Conservation (phyloP, 2,888 invertebrate species). For the Serrognathus titanus region DNA sequence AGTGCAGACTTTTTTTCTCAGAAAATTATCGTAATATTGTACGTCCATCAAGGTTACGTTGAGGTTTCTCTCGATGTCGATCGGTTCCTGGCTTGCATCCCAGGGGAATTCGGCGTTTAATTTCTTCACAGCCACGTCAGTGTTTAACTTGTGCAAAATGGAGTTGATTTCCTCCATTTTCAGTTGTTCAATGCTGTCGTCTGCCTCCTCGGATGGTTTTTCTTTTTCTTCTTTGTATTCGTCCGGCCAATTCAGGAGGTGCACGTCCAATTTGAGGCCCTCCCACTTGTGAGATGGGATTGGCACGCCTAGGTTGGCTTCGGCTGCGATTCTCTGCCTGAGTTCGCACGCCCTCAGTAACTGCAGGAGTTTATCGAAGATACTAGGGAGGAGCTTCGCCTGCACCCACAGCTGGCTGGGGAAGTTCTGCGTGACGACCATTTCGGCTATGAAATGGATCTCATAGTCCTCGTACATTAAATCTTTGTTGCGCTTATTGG, state of each 20-base stretch:
- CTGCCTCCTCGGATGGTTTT: constrained; percentile 4
- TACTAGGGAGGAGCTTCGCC: constrained; percentile 76
- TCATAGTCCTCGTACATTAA: constrained; percentile 54
- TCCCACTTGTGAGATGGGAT: constrained; percentile 30
- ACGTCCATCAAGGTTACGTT: constrained; percentile 64
- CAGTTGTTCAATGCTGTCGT: constrained; percentile 8
- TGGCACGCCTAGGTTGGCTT: constrained; percentile 46
- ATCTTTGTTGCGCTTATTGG: constrained; percentile 46
- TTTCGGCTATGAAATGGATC: constrained; percentile 82
- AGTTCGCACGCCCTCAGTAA: constrained; percentile 73
- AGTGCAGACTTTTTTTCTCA: constrained; percentile 36
- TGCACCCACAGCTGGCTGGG: constrained; percentile 82
- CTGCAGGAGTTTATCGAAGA: constrained; percentile 72
- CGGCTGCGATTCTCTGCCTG: constrained; percentile 53
- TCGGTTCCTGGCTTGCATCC: constrained; percentile 58
- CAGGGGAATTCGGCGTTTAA: constrained; percentile 51
- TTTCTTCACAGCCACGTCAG: constrained; percentile 47
- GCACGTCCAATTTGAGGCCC: constrained; percentile 38
- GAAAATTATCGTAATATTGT: constrained; percentile 66
- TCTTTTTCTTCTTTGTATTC: constrained; percentile 21
- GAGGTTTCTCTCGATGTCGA: constrained; percentile 62
- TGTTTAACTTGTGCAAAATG: constrained; percentile 45
- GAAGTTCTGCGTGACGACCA: constrained; percentile 70
- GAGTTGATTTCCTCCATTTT: constrained; percentile 21
- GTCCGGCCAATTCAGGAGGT: constrained; percentile 32